Evolutionary conservation across 2,113 vertebrate genomes (phyloP).

Genomic region (Trematocara unimaculatum): DNA sequence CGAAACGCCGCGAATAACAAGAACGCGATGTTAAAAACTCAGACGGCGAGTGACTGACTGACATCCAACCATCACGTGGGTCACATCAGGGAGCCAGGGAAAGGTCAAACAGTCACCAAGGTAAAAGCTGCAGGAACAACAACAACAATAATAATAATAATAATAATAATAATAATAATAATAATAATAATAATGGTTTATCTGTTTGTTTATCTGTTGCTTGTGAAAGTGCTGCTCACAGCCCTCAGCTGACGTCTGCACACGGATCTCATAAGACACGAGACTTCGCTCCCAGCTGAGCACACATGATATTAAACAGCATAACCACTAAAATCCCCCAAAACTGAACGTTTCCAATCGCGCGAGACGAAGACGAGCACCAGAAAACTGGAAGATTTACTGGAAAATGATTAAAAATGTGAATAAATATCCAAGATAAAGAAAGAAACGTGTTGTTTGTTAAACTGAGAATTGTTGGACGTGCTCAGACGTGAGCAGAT

Average conservation of each 20-base stretch:
- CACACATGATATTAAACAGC: background rate
- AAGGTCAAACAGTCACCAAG: background rate
- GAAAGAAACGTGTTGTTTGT: background rate
- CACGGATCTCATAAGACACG: background rate
- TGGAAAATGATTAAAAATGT: background rate
- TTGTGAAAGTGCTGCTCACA: background rate
- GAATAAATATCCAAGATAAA: background rate
- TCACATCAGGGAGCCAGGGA: background rate
- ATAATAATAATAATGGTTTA: background rate
- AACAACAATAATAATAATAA: background rate
- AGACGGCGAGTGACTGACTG: background rate
- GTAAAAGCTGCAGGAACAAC: background rate
- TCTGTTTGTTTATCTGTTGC: background rate
- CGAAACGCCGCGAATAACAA: background rate
- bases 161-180: background rate
- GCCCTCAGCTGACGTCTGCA: background rate
- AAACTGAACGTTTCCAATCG: background rate
- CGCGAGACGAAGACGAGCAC: background rate
- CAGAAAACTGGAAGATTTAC: background rate
- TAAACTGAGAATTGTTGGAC: background rate
- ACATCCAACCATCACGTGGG: background rate
- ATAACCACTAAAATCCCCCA: background rate
- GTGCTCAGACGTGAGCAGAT: background rate
- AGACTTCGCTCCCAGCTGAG: background rate
- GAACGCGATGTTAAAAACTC: background rate